phyloP scores from a whole-genome alignment of 2,113 vertebrate genomes.

The Xiphophorus couchianus region DNA sequence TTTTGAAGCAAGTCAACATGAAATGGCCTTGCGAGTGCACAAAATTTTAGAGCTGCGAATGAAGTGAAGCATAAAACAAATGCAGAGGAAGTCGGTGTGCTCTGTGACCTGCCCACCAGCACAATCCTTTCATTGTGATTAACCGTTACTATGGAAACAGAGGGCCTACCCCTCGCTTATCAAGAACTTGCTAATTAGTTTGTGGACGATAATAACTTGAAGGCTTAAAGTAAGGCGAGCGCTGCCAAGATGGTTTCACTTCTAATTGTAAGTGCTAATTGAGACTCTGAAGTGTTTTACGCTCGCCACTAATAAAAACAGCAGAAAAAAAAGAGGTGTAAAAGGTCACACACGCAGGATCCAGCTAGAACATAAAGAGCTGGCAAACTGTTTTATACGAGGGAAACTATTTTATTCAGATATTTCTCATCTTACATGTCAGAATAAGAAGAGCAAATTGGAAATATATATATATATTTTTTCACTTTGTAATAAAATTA shows the following conservation, averaged over 20 bases:
- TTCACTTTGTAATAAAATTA: no score
- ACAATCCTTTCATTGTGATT: constrained; percentile 48
- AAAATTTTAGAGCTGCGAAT: constrained; percentile 19
- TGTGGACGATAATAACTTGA: constrained; percentile 72
- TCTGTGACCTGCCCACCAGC: constrained; percentile 29
- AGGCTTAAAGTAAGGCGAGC: constrained; percentile 59
- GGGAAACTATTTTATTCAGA: neutral
- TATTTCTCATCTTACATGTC: neutral
- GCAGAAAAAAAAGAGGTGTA: neutral
- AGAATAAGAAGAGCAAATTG: neutral
- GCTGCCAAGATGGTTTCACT: constrained; percentile 45
- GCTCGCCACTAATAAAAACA: constrained; percentile 40
- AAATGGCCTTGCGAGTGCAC: constrained; percentile 10
- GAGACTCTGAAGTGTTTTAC: constrained; percentile 45
- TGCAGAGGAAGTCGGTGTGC: constrained; percentile 5
- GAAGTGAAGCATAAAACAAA: constrained; percentile 37
- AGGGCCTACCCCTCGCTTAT: constrained; percentile 56
- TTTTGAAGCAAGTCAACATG: neutral
- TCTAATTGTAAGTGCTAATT: constrained; percentile 52
- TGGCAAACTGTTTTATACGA: neutral
- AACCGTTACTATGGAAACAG: constrained; percentile 68
- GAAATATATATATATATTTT: neutral
- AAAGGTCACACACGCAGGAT: constrained; percentile 26
- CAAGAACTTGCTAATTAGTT: constrained; percentile 74
- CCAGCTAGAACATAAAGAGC: constrained; percentile 7